Percentiles rank a stretch among this genome's conserved stretches.
phyloP scores from a whole-genome alignment of 1,140 invertebrate genomes.

The Periplaneta americana region DNA sequence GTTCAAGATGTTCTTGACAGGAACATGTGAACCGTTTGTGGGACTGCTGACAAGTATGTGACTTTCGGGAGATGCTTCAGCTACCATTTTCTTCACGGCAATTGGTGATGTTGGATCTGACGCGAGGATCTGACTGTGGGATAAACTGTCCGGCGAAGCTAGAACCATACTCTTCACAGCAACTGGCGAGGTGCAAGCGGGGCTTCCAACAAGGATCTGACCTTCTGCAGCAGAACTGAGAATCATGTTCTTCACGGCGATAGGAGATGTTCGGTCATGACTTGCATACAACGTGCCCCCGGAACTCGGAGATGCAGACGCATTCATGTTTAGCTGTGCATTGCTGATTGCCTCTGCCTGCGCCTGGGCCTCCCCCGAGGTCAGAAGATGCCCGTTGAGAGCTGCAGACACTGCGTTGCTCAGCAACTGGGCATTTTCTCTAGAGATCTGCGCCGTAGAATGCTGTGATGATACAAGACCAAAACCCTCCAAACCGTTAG shows the following conservation, averaged over 20 bases:
- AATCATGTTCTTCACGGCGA: background rate
- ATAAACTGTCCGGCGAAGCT: background rate
- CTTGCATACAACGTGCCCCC: background rate
- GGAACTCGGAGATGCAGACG: background rate
- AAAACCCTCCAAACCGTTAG: background rate
- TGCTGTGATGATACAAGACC: background rate
- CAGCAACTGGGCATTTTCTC: background rate
- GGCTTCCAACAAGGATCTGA: background rate
- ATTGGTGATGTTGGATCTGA: conserved; percentile 24
- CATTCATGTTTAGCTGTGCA: background rate
- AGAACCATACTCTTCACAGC: conserved; percentile 56
- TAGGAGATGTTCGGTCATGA: background rate
- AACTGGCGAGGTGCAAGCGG: conserved; percentile 39
- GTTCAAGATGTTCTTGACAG: conserved; percentile 2
- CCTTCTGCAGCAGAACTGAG: background rate
- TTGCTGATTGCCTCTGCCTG: background rate
- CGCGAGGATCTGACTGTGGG: background rate
- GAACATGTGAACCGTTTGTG: conserved; percentile 20
- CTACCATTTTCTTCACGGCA: conserved; percentile 38
- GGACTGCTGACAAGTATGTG: conserved; percentile 24
- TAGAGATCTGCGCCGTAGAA: background rate
- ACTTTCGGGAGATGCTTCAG: background rate
- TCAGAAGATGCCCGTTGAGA: conserved; percentile 2
- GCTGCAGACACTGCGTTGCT: background rate
- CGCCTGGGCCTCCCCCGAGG: background rate